Evolutionary conservation across 2,113 vertebrate species (phyloP).

Genomic region (Ramphastos sulfuratus): DNA sequence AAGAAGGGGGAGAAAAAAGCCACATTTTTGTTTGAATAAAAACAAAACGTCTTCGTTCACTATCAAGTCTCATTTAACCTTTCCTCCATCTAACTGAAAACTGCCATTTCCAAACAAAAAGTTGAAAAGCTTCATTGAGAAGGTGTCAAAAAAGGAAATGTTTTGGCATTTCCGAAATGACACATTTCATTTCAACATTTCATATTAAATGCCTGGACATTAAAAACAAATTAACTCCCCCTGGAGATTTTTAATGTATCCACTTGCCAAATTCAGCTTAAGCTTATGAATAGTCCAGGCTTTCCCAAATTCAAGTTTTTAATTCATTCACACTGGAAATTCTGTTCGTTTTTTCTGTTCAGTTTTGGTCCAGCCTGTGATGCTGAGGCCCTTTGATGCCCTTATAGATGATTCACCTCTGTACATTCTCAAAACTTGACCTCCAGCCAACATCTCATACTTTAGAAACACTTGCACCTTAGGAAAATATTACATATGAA

Average conservation of each 20-base stretch:
- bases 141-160: conserved; percentile 45
- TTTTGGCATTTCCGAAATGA: conserved; percentile 56
- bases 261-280: conserved; percentile 40
- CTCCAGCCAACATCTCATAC: neutral
- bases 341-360: neutral
- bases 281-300: neutral
- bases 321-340: neutral
- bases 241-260: neutral
- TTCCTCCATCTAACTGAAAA: neutral
- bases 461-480: neutral
- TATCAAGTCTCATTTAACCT: conserved; percentile 17
- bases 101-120: conserved; percentile 7
- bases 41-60: neutral
- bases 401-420: neutral
- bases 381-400: neutral
- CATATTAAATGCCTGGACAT: conserved; percentile 43
- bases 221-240: conserved; percentile 46
- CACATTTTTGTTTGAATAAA: neutral
- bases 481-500: conserved; percentile 12
- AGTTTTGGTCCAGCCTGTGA: neutral
- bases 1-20: neutral
- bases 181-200: conserved; percentile 45
- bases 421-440: neutral
- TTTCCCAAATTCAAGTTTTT: neutral
- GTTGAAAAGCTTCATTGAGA: conserved; percentile 37